Percentiles rank a stretch among this genome's conserved stretches.
phyloP scores from a whole-genome alignment of 2,797 vertebrate species.

The Poeciliopsis presidionis region DNA sequence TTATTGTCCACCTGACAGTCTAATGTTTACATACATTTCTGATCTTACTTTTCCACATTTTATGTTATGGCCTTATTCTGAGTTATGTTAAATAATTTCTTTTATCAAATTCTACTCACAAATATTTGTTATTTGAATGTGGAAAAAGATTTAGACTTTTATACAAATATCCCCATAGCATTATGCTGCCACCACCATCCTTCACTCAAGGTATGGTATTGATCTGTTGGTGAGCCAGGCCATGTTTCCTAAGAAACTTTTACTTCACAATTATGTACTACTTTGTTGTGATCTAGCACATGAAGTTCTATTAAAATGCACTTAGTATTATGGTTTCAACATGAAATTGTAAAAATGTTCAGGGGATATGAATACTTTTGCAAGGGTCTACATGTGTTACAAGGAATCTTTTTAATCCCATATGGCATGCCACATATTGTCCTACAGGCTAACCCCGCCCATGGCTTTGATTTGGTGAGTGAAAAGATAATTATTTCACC shows the following conservation, averaged over 20 bases:
- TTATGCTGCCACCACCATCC: too few species aligned
- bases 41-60: too few species aligned
- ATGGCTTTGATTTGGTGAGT: slow-evolving; percentile 69
- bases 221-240: too few species aligned
- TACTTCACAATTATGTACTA: background rate
- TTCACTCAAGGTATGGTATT: too few species aligned
- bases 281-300: background rate
- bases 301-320: background rate
- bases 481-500: slow-evolving; percentile 80
- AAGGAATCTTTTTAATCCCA: slow-evolving; percentile 62
- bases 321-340: background rate
- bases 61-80: too few species aligned
- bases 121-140: too few species aligned
- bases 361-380: background rate
- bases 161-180: too few species aligned
- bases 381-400: slow-evolving; percentile 31
- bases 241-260: background rate
- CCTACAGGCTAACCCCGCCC: slow-evolving; percentile 64
- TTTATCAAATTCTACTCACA: too few species aligned
- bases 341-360: background rate
- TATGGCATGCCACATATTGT: slow-evolving; percentile 68
- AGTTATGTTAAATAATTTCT: too few species aligned
- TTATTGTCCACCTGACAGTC: background rate
- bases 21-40: background rate
- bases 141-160: too few species aligned